These are phyloP conservation scores for Tetramorium bicarinatum DNA, from an alignment of 2,888 invertebrate genomes.

Conservation along the genomic window DNA sequence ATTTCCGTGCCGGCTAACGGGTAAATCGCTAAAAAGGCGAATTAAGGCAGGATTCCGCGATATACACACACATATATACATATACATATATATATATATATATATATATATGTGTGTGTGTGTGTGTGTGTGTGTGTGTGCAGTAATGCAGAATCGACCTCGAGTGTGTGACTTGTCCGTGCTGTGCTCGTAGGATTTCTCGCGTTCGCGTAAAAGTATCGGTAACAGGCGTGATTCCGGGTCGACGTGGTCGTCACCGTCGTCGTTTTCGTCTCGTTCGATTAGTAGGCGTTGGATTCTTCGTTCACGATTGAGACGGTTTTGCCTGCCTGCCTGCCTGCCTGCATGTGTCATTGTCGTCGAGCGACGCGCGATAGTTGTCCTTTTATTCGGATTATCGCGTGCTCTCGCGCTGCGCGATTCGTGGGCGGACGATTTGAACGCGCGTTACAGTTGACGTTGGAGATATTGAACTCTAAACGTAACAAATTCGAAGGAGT, in stretches of 20 bases:
- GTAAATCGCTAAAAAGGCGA: conserved; percentile 37
- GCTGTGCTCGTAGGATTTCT: background rate
- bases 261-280: conserved; percentile 23
- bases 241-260: background rate
- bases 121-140: no score
- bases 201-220: conserved; percentile 13
- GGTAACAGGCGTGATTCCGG: conserved; percentile 10
- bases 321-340: conserved; percentile 2
- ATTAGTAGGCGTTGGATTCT: conserved; percentile 44
- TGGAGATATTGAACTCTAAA: background rate
- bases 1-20: conserved; percentile 54
- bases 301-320: conserved; percentile 36
- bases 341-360: conserved; percentile 26
- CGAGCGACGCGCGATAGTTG: conserved; percentile 16
- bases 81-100: no score
- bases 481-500: background rate
- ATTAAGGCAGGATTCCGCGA: conserved; percentile 44
- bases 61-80: background rate
- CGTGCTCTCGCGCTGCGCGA: conserved; percentile 23
- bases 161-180: background rate
- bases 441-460: conserved; percentile 16
- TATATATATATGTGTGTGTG: no score
- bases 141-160: background rate
- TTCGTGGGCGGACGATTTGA: conserved; percentile 47
- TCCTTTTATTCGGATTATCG: conserved; percentile 48